A percentile compares a stretch with the other conserved stretches of the same genome.
These are phyloP conservation scores for Himalopsyche anomala DNA, from an alignment of 2,888 invertebrate species.

Conservation along the genomic window DNA sequence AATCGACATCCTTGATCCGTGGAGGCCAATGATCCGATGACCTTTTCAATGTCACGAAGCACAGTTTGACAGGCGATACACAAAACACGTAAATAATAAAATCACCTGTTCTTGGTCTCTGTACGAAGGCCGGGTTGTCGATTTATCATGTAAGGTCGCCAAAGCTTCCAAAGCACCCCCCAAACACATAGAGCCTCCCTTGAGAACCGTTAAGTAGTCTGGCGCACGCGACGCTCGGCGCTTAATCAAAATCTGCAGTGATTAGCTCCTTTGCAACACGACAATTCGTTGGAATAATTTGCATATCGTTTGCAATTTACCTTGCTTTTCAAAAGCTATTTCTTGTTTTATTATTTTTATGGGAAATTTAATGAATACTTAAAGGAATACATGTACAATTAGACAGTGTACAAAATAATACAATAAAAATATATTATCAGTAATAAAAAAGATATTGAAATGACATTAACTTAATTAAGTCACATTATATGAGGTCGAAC, in stretches of 20 bases:
- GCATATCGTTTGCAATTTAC: background rate
- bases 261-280: conserved; percentile 3
- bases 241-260: conserved; percentile 23
- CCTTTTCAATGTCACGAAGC: background rate
- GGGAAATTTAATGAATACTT: background rate
- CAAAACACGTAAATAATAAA: background rate
- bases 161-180: background rate
- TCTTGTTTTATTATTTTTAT: background rate
- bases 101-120: background rate
- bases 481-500: too few species aligned
- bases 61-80: background rate
- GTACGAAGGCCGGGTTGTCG: background rate
- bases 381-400: too few species aligned
- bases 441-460: too few species aligned
- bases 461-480: too few species aligned
- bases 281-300: background rate
- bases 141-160: conserved; percentile 24
- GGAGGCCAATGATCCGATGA: too few species aligned
- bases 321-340: background rate
- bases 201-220: background rate
- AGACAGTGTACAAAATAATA: too few species aligned
- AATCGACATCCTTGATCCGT: too few species aligned
- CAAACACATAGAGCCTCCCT: background rate
- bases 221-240: background rate
- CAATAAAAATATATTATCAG: too few species aligned